Percentiles rank a stretch among this genome's conserved stretches.
Evolutionary conservation across 2,888 invertebrate species (phyloP).

Genomic region (Rhingia campestris): DNA sequence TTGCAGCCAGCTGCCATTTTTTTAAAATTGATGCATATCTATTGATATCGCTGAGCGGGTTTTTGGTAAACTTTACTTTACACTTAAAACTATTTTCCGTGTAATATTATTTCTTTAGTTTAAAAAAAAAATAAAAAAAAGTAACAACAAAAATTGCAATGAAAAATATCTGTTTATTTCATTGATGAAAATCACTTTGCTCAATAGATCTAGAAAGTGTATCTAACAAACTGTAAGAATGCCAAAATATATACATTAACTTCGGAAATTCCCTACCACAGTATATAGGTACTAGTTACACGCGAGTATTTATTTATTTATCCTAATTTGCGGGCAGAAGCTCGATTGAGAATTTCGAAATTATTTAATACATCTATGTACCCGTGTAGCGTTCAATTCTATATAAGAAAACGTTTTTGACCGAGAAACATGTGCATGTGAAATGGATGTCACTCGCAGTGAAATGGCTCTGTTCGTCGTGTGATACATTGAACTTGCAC

Average conservation of each 20-base stretch:
- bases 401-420: conserved; percentile 15
- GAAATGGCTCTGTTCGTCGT: conserved; percentile 11
- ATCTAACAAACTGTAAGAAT: conserved; percentile 13
- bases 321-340: conserved; percentile 20
- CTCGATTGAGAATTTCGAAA: conserved; percentile 38
- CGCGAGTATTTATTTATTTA: conserved; percentile 2
- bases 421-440: background rate
- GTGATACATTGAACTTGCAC: conserved; percentile 61
- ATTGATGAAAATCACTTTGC: background rate
- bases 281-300: background rate
- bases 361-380: conserved; percentile 30
- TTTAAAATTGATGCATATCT: too few species aligned
- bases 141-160: too few species aligned
- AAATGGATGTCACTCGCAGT: conserved; percentile 17
- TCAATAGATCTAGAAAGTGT: conserved; percentile 19
- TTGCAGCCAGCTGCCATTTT: too few species aligned
- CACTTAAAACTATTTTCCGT: too few species aligned
- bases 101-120: too few species aligned
- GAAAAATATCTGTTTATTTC: too few species aligned
- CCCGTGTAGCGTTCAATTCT: conserved; percentile 4
- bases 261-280: conserved; percentile 6
- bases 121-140: too few species aligned
- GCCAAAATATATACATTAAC: conserved; percentile 27
- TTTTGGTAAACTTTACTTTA: too few species aligned
- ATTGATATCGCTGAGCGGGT: too few species aligned